A percentile compares a stretch with the other conserved stretches of the same genome.
Conservation (phyloP, 2,113 vertebrate species). For the Solenodon paradoxus region DNA sequence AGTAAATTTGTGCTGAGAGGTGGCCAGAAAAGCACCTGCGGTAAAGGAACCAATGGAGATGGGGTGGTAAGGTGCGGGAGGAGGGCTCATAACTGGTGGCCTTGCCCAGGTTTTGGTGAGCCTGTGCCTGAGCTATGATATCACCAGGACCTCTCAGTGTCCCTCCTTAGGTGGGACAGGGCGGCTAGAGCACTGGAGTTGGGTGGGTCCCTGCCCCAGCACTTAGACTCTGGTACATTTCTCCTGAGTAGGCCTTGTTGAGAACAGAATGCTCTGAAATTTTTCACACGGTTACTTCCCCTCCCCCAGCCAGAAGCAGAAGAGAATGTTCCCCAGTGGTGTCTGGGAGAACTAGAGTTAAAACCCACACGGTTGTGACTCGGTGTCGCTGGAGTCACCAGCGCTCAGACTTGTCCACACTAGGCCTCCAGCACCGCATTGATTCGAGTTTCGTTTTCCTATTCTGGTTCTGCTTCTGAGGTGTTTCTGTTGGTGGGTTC, state of each 20-base stretch:
- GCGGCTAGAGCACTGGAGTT: neutral
- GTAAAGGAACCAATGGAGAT: neutral
- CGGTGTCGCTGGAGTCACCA: neutral
- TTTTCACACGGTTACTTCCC: neutral
- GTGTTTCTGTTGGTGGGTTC: neutral
- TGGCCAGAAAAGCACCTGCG: neutral
- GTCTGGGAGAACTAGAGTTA: neutral
- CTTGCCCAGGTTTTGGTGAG: neutral
- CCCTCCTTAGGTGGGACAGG: neutral
- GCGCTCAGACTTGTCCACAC: neutral
- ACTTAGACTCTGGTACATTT: neutral
- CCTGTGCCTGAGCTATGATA: neutral
- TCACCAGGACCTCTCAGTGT: too few species aligned
- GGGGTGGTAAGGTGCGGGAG: neutral
- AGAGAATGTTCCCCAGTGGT: neutral
- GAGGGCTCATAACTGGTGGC: neutral
- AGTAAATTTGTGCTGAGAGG: neutral
- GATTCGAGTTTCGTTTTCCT: neutral
- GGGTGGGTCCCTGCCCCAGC: neutral
- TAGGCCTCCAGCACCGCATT: neutral
- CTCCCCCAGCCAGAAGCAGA: neutral
- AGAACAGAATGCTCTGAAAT: neutral
- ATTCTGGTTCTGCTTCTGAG: neutral
- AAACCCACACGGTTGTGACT: neutral
- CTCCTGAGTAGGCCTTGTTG: neutral